These are phyloP conservation scores for Enteromius anoplus DNA, from an alignment of 2,797 vertebrate genomes.

Conservation along the genomic window DNA sequence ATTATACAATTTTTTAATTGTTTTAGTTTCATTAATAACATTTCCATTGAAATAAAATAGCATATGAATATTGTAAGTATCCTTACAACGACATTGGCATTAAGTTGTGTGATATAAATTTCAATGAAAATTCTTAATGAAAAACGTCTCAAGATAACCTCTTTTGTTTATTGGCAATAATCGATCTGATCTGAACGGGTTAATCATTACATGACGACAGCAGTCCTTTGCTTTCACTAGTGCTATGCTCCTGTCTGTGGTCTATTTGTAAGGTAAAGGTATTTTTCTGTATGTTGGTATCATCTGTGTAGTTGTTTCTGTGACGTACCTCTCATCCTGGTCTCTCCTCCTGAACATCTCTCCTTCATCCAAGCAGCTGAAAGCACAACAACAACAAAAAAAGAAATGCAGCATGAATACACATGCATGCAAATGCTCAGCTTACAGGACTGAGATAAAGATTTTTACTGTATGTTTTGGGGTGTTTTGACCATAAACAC, in stretches of 20 bases:
- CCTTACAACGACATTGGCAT: background rate
- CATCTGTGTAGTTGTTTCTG: background rate
- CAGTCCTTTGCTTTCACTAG: background rate
- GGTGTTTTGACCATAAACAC: too few relatives aligned
- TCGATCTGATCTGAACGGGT: background rate
- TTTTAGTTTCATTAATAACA: background rate
- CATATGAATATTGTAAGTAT: background rate
- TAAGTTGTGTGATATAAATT: background rate
- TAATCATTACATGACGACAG: background rate
- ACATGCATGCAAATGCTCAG: background rate
- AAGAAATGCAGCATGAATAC: background rate
- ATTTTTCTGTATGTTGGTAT: background rate
- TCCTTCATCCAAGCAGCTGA: constrained; percentile 98
- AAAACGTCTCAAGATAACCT: background rate
- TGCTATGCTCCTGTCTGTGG: background rate
- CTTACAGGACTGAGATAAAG: background rate
- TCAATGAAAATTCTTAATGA: background rate
- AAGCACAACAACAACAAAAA: constrained; percentile 51
- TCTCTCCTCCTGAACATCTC: constrained; percentile 78
- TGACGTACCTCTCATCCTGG: constrained; percentile 70
- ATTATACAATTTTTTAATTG: background rate
- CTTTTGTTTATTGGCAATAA: background rate
- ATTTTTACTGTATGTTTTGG: too few relatives aligned
- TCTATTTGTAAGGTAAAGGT: background rate
- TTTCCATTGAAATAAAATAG: background rate